A percentile compares a stretch with the other conserved stretches of the same genome.
phyloP scores from a whole-genome alignment of 2,113 vertebrate species.

The Passer montanus region DNA sequence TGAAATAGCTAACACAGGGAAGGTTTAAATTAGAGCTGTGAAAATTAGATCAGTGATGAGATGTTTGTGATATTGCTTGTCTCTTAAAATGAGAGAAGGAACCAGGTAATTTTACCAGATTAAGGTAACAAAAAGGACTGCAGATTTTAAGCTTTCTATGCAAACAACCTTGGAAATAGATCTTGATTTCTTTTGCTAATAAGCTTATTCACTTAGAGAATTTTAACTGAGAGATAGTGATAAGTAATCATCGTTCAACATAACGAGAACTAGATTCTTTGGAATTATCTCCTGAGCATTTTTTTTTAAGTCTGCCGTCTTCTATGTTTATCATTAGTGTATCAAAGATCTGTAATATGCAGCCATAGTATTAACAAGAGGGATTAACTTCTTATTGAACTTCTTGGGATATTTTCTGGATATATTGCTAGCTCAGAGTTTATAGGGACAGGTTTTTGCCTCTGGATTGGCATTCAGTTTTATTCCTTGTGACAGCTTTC shows the following conservation, averaged over 20 bases:
- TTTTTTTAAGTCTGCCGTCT: background rate
- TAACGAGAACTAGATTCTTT: background rate
- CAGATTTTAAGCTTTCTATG: background rate
- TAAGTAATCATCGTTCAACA: background rate
- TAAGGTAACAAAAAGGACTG: background rate
- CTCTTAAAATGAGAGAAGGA: background rate
- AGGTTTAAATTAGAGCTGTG: constrained; percentile 24
- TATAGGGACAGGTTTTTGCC: background rate
- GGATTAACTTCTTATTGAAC: constrained; percentile 31
- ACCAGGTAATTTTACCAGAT: background rate
- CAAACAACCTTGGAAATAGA: background rate
- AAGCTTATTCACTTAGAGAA: background rate
- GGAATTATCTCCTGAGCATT: background rate
- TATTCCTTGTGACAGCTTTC: constrained; percentile 70
- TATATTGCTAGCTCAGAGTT: constrained; percentile 34
- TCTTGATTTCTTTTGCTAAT: background rate
- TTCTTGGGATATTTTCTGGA: constrained; percentile 20
- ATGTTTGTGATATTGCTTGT: background rate
- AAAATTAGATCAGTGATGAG: background rate
- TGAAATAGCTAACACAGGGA: background rate
- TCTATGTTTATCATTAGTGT: background rate
- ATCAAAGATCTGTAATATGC: background rate
- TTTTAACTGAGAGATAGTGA: background rate
- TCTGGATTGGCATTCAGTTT: constrained; percentile 49
- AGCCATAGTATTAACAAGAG: background rate